Base-by-base conservation (phyloP, 2,888 invertebrate species). In the Tineola bisselliella region DNA sequence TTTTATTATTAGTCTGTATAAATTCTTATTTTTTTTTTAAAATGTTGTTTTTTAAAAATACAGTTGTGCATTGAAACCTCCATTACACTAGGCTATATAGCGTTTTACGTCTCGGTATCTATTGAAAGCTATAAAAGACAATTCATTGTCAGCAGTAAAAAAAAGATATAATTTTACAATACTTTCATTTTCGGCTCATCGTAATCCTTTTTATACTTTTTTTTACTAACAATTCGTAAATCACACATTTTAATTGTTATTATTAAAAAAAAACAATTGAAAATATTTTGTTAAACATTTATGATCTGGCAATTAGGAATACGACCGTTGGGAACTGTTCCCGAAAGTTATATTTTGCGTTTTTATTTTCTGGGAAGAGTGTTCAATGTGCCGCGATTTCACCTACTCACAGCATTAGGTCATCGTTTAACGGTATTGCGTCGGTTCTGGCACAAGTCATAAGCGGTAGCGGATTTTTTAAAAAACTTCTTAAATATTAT, bases 141-240 rank as follows among this genome's bases (percentile, higher is more conserved):
- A n/a, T 43, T 43, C 13, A 43, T 43, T 4, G 8, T 43, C 8
- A 6, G 43, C 43, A 2, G 6, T 25, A 4, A 25, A 25, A 4
- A 25, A 25, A 25, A 2, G 2, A 3, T 43, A 43, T 43, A 43
- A 12, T 43, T 43, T 43, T 43, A 43, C 43, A 43, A 43, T 71
- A 81, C 81, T 81, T 81, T 81, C 81, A 78, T 78, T 81, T 81
- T 81, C 81, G 77, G 74, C 69, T 43, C 43, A 64, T 64, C 15
- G 13, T 61, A 56, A 58, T 52, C 33, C 59, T 60, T 44, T 61
- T 62, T 57, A 64, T 65, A 61, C 6, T 25, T 25, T 25, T 4
- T 25, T 25, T 59, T 63, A 62, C 25, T 33, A 30, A 13, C n/a
- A n/a, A n/a, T n/a, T n/a, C n/a, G n/a, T n/a, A n/a, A n/a, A n/a